Evolutionary conservation across 2,113 vertebrate species (phyloP), one percentile per base, ranked within the genome.

Genomic region (Pontoporia blainvillei): DNA sequence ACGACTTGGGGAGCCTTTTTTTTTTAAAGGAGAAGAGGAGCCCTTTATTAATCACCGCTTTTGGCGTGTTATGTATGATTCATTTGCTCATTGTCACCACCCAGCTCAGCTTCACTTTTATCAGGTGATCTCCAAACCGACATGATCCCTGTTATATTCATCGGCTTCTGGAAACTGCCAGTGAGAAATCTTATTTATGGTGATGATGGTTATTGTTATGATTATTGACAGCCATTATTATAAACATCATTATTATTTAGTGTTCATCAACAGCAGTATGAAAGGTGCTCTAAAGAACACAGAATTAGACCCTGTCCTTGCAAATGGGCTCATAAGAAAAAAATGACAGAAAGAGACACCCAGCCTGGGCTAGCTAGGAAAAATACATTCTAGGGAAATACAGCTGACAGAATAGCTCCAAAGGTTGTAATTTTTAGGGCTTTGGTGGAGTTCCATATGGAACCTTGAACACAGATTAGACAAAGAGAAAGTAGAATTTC

Each of bases 201-300:
- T 25, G 64, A 57, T 84, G 71, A 46, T 85, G 64, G 90, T 52
- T 54, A 39, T 66, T 64, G 83, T 79, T 84, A 64, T 90, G 95
- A 81, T 90, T 79, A 91, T 90, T 90, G 92, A 84, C 49, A 90
- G 36, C 87, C 49, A 6, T 90, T 86, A 54, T 86, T 66, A 64
- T 44, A 69, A 87, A 36, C 84, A 81, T 61, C 52, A 8, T 84
- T 89, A 83, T 95, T 95, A 86, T 92, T 95, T 86, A 94, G 87
- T 94, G 84, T 82, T 90, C 61, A 93, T 92, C 90, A 79, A 31
- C 83, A 64, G 3, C 20, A 6, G 17, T 7, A 21, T 81, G 94
- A 87, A 46, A 73, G 84, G 84, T 34, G 34, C 92, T 49, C 90
- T 90, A 54, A 91, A 91, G 83, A 95, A 81, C n/a, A 29, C 39